Conservation (phyloP, 2,888 invertebrate species). For the Parasteatoda lunata region DNA sequence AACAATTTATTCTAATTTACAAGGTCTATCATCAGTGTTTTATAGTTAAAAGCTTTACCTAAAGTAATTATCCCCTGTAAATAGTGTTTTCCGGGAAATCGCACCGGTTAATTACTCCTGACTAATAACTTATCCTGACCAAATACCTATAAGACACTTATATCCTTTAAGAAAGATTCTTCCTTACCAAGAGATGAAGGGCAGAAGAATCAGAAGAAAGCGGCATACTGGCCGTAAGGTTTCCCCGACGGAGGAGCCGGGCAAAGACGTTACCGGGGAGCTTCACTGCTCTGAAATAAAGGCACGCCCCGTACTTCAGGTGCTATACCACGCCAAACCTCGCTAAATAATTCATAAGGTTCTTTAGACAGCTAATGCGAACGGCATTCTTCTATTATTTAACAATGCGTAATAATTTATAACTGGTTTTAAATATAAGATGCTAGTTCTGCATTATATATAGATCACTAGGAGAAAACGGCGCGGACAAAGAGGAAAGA, state of each 20-base stretch:
- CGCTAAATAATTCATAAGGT: constrained; percentile 67
- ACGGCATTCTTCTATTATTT: constrained; percentile 67
- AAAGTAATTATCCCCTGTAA: no score
- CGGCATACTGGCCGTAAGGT: constrained; percentile 2
- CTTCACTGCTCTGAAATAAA: constrained; percentile 45
- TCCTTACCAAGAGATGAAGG: not conserved
- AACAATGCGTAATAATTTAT: constrained; percentile 67
- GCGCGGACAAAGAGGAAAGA: constrained; percentile 32
- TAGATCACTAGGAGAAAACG: constrained; percentile 51
- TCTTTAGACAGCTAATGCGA: constrained; percentile 66
- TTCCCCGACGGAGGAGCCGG: constrained; percentile 25
- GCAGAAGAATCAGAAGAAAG: not conserved
- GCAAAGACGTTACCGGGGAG: constrained; percentile 38
- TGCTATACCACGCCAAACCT: constrained; percentile 60
- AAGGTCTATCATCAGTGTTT: no score
- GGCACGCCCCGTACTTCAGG: constrained; percentile 61
- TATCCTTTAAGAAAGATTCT: not conserved
- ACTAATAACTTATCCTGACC: no score
- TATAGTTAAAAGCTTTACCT: no score
- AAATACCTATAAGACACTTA: not conserved
- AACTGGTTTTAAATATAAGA: constrained; percentile 68
- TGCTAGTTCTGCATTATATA: constrained; percentile 63
- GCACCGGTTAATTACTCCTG: no score
- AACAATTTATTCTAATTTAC: no score
- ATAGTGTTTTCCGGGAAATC: no score